Base-by-base conservation (phyloP, 2,888 invertebrate species). In the Anorthoa munda region DNA sequence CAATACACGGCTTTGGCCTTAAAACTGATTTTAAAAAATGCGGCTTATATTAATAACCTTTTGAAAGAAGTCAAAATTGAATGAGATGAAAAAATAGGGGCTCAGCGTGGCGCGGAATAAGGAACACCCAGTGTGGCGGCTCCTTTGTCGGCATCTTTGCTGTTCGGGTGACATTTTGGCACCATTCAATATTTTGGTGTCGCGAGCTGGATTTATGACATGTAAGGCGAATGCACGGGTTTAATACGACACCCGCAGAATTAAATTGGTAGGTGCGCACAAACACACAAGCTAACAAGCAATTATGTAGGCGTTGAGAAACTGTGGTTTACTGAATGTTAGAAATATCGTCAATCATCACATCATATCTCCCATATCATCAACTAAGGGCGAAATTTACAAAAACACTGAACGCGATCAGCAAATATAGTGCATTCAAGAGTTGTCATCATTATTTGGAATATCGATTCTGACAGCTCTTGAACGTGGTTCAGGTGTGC, bases 21-120 rank as follows among this genome's bases (percentile, higher is more conserved):
- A 95, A 94, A 92, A 94, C 94, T 93, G 94, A 93, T 93, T 94
- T 95, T 91, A 93, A 95, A 95, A 95, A 96, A 96, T 95, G 93
- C 93, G 94, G 94, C 95, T 95, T 95, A 94, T 95, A 96, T 96
- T 96, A 96, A 96, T 96, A 95, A 94, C 95, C 94, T 95, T 95
- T 96, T 95, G 95, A 95, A 94, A 96, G 95, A 95, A 96, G 96
- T 96, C 96, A 95, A 95, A 96, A 96, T 96, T 96, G 96, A 96
- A 96, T 95, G 95, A 95, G 93, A 94, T 92, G 94, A 96, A 96
- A 96, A 96, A 96, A 95, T 95, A 85, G 92, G 93, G 96, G 95
- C 94, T 95, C 95, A 92, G 92, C 90, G 92, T 93, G 92, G 92
- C 88, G 87, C 88, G 90, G 93, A 90, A 92, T 92, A 93, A 93